Conservation (phyloP, 1,140 invertebrate species). For the Drosophila kikkawai region DNA sequence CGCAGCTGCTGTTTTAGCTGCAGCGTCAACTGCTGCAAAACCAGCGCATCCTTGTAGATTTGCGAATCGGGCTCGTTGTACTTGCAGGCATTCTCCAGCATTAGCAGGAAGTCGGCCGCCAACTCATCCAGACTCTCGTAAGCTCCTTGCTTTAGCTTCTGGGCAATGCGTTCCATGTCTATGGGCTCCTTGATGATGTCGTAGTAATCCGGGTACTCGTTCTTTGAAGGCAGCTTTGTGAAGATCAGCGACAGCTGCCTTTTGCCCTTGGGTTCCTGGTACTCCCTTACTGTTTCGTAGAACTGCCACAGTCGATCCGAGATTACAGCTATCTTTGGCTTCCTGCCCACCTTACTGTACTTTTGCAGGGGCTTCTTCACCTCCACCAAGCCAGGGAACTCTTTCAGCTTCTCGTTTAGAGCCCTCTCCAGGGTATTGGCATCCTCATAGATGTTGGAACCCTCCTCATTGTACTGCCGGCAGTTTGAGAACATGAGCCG, state of each 20-base stretch:
- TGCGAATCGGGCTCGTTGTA: constrained; percentile 99
- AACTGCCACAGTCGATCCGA: constrained; percentile 92
- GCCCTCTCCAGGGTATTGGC: constrained; percentile 94
- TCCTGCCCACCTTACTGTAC: constrained; percentile 63
- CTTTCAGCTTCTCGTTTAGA: constrained; percentile 93
- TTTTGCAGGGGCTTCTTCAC: constrained; percentile 77
- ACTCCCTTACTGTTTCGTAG: constrained; percentile 95
- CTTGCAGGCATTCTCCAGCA: constrained; percentile 99
- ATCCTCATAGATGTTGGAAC: constrained; percentile 97
- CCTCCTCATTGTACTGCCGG: constrained; percentile 97
- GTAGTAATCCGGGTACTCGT: constrained; percentile 98
- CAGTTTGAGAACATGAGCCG: constrained; percentile 98
- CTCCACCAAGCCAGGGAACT: constrained; percentile 86
- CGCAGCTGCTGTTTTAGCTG: constrained; percentile 96
- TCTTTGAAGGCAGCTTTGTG: constrained; percentile 97
- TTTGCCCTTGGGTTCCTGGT: constrained; percentile 93
- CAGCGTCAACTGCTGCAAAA: constrained; percentile 95
- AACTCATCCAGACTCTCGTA: constrained; percentile 96
- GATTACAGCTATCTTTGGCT: constrained; percentile 86
- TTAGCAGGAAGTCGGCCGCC: constrained; percentile 96
- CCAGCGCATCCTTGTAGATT: constrained; percentile 99
- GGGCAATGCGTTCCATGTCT: constrained; percentile 97
- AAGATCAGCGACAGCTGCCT: constrained; percentile 96
- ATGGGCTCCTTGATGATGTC: constrained; percentile 99
- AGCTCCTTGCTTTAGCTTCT: constrained; percentile 91